Evolutionary conservation across 2,113 vertebrate genomes (phyloP).

Genomic region (Datnioides undecimradiatus): DNA sequence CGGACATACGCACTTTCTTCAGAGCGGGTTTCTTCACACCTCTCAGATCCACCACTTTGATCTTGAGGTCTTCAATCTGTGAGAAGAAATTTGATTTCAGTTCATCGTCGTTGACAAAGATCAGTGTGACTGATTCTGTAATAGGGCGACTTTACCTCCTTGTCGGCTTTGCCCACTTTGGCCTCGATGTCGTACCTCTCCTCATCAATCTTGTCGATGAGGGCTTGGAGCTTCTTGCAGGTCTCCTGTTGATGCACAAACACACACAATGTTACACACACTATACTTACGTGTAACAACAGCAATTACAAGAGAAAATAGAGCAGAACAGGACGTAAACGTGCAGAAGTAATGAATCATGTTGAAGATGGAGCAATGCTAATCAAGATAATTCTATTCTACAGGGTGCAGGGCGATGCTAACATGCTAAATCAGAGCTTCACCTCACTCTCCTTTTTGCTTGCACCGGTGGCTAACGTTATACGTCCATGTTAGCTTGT

Average conservation of each 20-base stretch:
- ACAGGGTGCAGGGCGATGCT: no score
- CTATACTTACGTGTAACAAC: background rate
- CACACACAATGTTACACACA: background rate
- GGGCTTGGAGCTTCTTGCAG: conserved; percentile 90
- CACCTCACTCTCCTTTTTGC: background rate
- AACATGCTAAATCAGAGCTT: no score
- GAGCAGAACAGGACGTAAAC: no score
- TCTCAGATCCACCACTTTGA: conserved; percentile 77
- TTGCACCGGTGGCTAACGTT: background rate
- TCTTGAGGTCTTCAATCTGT: conserved; percentile 77
- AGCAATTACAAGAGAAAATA: no score
- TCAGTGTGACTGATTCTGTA: background rate
- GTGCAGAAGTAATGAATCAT: no score
- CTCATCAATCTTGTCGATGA: conserved; percentile 91
- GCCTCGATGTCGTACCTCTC: conserved; percentile 92
- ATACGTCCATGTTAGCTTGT: background rate
- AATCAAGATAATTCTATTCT: background rate
- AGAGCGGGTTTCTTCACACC: conserved; percentile 80
- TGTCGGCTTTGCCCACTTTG: conserved; percentile 89
- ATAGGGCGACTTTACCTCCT: conserved; percentile 86
- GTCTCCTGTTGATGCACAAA: conserved; percentile 83
- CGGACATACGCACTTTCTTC: conserved; percentile 81
- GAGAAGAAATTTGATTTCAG: background rate
- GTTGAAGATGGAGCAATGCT: no score
- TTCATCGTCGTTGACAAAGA: fast-evolving